Base-by-base conservation (phyloP, 2,113 vertebrate genomes). In the Lycaon pictus region DNA sequence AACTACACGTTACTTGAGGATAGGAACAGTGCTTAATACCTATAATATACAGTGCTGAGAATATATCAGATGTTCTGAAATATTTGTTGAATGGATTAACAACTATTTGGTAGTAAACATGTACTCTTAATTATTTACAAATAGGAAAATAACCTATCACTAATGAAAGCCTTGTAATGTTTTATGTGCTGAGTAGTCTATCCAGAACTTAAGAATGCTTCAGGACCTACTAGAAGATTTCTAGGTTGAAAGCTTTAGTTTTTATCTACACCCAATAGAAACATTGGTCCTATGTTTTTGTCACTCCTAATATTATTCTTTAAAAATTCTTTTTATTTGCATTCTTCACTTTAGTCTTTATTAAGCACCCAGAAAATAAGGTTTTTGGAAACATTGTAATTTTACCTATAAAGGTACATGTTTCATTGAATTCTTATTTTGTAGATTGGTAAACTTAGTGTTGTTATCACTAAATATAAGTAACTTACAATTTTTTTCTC, bases 81-180 rank as follows among this genome's bases (percentile, higher is more conserved):
- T 76, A 86, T 72, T 92, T 87, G 74, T 82, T 86, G 43, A 96
- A 35, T 20, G 53, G 35, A 62, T 82, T 92, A 86, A 79, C 48
- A 95, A 79, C 32, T 83, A 95, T 4, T 81, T 95, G 83, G 5
- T 83, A 89, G n/a, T 37, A 22, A 63, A 55, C 12, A 62, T 81
- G 95, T 76, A 81, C 3, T 32, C 55, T 43, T 83, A 37, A 88
- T 85, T 71, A 15, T 58, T 83, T 92, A 71, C 76, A 27, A 82
- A 71, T 82, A 56, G 37, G 79, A 83, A 85, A 86, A 56, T 81
- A 85, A 82, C 79, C 25, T 37, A 37, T 58, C 48, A 58, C 3
- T 69, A 15, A 27, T 53, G 29, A 94, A 80, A 12, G 53, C 35
- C 58, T 77, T 87, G 79, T 76, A 81, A 63, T 76, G 53, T 90